phyloP scores from a whole-genome alignment of 2,113 vertebrate species.

The Cebidichthys violaceus region DNA sequence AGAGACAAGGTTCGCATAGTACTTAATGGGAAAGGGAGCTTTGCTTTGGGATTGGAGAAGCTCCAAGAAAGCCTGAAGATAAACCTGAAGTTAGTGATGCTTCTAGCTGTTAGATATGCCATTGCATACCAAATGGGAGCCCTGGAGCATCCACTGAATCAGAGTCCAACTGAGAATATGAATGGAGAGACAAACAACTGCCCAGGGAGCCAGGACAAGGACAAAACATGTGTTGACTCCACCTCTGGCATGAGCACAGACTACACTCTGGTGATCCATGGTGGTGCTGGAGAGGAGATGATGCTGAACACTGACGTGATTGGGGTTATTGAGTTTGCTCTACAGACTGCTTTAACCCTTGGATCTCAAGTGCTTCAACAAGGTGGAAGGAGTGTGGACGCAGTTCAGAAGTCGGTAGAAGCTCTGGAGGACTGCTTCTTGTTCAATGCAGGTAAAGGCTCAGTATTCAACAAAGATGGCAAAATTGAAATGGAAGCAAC shows the following conservation, averaged over 20 bases:
- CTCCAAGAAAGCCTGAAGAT: conserved; percentile 75
- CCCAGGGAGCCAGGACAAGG: conserved; percentile 23
- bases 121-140: conserved; percentile 84
- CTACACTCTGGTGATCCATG: conserved; percentile 83
- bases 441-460: conserved; percentile 86
- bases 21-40: conserved; percentile 83
- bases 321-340: conserved; percentile 81
- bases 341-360: conserved; percentile 79
- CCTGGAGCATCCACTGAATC: conserved; percentile 75
- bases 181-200: conserved; percentile 40
- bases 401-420: conserved; percentile 83
- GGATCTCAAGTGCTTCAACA: conserved; percentile 76
- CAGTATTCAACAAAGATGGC: conserved; percentile 83
- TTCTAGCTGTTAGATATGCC: conserved; percentile 82
- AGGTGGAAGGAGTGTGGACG: conserved; percentile 82
- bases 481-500: conserved; percentile 84
- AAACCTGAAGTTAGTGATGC: conserved; percentile 80
- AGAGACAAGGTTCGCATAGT: conserved; percentile 80
- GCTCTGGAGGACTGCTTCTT: conserved; percentile 86
- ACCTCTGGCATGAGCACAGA: conserved; percentile 44
- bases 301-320: conserved; percentile 76
- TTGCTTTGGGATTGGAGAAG: conserved; percentile 70
- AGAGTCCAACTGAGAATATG: conserved; percentile 50
- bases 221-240: background rate
- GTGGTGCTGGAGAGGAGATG: conserved; percentile 84